These are phyloP conservation scores for Oryctes rhinoceros DNA, from an alignment of 1,140 invertebrate species.

Conservation along the genomic window DNA sequence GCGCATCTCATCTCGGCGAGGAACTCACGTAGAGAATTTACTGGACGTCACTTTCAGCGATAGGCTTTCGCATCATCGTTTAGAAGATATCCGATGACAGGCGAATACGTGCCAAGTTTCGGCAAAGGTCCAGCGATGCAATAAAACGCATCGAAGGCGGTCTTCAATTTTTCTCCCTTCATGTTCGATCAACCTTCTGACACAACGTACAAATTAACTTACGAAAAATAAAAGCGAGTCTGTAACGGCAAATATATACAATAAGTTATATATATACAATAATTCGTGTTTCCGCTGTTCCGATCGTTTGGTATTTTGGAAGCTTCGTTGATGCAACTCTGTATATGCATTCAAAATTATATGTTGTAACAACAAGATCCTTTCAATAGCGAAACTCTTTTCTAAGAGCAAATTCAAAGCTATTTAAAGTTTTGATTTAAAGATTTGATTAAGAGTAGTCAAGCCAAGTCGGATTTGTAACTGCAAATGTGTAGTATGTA, in stretches of 20 bases:
- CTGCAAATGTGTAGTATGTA: too few relatives aligned
- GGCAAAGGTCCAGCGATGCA: conserved; percentile 14
- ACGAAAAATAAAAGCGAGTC: neutral
- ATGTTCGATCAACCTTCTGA: conserved; percentile 32
- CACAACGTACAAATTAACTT: conserved; percentile 6
- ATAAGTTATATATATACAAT: neutral
- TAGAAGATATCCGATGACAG: conserved; percentile 33
- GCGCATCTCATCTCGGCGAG: neutral
- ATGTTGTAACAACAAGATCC: too few relatives aligned
- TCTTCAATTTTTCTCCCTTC: conserved; percentile 16
- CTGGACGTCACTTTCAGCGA: conserved; percentile 32
- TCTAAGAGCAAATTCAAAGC: too few relatives aligned
- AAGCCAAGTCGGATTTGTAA: too few relatives aligned
- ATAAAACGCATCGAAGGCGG: conserved; percentile 32
- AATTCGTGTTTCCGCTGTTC: neutral
- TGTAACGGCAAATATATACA: neutral
- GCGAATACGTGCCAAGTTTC: conserved; percentile 31
- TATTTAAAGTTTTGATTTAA: too few relatives aligned
- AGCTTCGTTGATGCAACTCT: too few relatives aligned
- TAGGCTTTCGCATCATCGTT: conserved; percentile 33
- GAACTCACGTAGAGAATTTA: conserved; percentile 14
- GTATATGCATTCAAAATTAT: too few relatives aligned
- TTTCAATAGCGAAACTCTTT: too few relatives aligned
- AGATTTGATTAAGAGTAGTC: too few relatives aligned
- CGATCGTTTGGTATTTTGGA: neutral